These are phyloP conservation scores for Merops nubicus DNA, from an alignment of 2,113 vertebrate species.

Conservation along the genomic window DNA sequence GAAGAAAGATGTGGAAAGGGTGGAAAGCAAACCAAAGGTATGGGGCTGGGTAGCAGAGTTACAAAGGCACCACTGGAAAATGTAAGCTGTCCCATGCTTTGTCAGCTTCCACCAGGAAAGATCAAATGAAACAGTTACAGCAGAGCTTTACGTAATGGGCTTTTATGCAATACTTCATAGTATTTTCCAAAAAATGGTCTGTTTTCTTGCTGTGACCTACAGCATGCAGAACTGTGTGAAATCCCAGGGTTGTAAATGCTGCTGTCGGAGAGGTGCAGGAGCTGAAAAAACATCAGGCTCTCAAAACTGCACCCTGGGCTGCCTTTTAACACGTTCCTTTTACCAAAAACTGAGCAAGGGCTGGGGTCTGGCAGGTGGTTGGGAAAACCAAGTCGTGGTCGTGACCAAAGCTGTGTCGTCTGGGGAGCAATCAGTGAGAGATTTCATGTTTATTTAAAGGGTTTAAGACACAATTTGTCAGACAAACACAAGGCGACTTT, in stretches of 20 bases:
- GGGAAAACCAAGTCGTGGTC: background rate
- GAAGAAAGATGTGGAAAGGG: conserved; percentile 4
- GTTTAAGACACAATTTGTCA: background rate
- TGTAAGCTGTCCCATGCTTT: background rate
- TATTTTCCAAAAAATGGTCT: background rate
- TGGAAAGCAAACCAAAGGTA: conserved; percentile 22
- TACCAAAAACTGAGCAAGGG: background rate
- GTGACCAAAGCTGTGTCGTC: background rate
- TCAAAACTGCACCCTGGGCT: background rate
- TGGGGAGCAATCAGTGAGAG: background rate
- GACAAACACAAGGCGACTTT: background rate
- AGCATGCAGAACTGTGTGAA: conserved; percentile 10
- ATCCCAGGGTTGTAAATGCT: conserved; percentile 25
- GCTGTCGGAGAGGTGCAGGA: background rate
- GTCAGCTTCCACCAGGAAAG: conserved; percentile 21
- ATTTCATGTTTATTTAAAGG: conserved; percentile 29
- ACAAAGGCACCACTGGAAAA: conserved; percentile 17
- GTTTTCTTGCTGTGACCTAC: background rate
- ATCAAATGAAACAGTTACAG: conserved; percentile 2
- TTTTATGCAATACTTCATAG: background rate
- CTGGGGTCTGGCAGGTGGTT: background rate
- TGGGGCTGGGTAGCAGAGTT: background rate
- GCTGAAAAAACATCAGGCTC: background rate
- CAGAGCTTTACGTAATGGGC: background rate
- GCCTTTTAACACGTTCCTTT: background rate